These are phyloP conservation scores for Hemicrepidius hirtus DNA, from an alignment of 2,888 invertebrate species.

Conservation along the genomic window DNA sequence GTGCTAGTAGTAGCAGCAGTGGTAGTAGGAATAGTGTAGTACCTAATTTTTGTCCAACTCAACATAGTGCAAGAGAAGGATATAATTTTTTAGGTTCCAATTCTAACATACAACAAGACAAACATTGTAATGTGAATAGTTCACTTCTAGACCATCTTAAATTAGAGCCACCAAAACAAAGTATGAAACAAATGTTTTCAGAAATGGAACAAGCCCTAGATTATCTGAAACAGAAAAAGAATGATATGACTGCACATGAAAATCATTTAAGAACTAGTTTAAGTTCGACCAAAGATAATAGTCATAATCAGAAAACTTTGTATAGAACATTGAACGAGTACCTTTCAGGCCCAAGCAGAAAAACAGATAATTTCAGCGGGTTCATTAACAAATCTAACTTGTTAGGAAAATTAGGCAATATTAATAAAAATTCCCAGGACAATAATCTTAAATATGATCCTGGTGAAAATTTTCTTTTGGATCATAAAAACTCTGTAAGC, in stretches of 20 bases:
- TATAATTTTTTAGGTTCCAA: constrained; percentile 19
- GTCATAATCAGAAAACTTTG: neutral
- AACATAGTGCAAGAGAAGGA: neutral
- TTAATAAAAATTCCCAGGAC: neutral
- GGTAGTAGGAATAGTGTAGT: neutral
- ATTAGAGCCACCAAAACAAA: neutral
- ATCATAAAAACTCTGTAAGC: constrained; percentile 21
- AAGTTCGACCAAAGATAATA: constrained; percentile 15
- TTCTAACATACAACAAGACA: neutral
- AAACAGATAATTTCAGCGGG: neutral
- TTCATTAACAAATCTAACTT: neutral
- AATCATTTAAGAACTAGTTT: neutral
- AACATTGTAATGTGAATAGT: neutral
- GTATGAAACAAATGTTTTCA: neutral
- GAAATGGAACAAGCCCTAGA: neutral
- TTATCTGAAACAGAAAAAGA: too few species aligned
- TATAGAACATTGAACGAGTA: neutral
- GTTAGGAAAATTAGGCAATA: neutral
- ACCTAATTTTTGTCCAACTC: neutral
- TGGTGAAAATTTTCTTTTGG: constrained; percentile 12
- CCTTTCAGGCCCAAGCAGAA: too few species aligned
- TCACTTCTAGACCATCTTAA: neutral
- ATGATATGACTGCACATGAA: neutral
- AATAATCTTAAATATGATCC: neutral
- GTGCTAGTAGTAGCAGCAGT: neutral